Evolutionary conservation across 2,113 vertebrate species (phyloP), one percentile per base, ranked within the genome.

Genomic region (Nestor notabilis): DNA sequence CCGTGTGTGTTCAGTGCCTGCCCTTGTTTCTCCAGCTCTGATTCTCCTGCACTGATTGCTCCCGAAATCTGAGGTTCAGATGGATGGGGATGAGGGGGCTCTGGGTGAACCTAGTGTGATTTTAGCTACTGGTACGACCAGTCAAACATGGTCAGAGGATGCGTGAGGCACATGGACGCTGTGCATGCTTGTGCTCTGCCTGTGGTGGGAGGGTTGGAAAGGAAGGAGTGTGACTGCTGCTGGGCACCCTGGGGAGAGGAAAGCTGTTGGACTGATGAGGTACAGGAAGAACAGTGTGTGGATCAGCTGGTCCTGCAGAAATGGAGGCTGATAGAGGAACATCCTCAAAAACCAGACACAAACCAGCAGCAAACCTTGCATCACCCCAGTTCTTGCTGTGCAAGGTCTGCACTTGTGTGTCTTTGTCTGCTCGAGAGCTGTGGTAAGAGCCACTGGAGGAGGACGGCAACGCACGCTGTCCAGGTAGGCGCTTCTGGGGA

Each of bases 401-500:
- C 9, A 0, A 3, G 46, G 5, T 6, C 87, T 29, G 87, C 44
- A 0, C 44, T 19, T 11, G 17, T 5, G 41, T 29, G 44, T 15
- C 25, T 29, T 11, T 88, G 87, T 27, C n/a, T 1, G 17, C 49
- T 39, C 83, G 11, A 46, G 43, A 28, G 43, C 50, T 28, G 58
- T 1, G 12, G 0, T 3, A 0, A 7, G 58, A 21, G 28, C 58
- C 33, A 2, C 53, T 23, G 50, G 37, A 8, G 49, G 35, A 52
- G 64, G 75, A 7, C 4, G 46, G 72, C 68, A 41, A 13, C 5
- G 2, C 66, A 8, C 0, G 0, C 9, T 21, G 19, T 5, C 64
- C 46, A 16, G 53, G 74, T 11, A 10, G 44, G 55, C 9, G 0
- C 15, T 39, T 28, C 2, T 69, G 61, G 87, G 92, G 13, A 11